Percentiles rank a stretch among this genome's conserved stretches.
Evolutionary conservation across 2,113 vertebrate species (phyloP).

Genomic region (Syngnathoides biaculeatus): DNA sequence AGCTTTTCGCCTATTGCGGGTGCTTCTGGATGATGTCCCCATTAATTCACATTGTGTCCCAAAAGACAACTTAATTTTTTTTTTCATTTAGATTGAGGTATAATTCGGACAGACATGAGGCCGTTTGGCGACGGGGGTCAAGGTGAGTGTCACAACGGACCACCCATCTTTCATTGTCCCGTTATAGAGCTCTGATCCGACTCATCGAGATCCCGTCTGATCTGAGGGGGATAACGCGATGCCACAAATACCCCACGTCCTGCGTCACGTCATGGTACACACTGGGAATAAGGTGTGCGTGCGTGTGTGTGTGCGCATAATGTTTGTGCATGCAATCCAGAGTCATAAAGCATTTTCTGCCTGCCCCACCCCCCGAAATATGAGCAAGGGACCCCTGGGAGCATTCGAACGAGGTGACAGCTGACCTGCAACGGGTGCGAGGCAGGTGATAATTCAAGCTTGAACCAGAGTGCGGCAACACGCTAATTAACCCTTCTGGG

Average conservation of each 20-base stretch:
- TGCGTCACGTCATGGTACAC: constrained; percentile 25
- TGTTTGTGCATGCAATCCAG: not conserved
- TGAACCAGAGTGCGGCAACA: constrained; percentile 40
- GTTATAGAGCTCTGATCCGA: constrained; percentile 29
- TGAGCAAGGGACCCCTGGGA: constrained; percentile 9
- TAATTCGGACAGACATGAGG: too few relatives aligned
- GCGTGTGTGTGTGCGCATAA: not conserved
- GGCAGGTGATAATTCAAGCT: constrained; percentile 58
- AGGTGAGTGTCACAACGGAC: constrained; percentile 35
- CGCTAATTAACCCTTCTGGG: constrained; percentile 45
- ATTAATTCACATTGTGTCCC: too few relatives aligned
- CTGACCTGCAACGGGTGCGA: constrained; percentile 15
- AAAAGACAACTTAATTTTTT: too few relatives aligned
- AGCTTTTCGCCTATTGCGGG: too few relatives aligned
- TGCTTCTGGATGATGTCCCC: too few relatives aligned
- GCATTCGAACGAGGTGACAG: constrained; percentile 17
- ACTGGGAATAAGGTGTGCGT: constrained; percentile 21
- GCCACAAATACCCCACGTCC: constrained; percentile 53
- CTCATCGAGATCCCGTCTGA: constrained; percentile 59
- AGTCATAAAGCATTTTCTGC: constrained; percentile 18
- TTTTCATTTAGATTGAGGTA: too few relatives aligned
- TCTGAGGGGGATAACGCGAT: constrained; percentile 52
- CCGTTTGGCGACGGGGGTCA: constrained; percentile 33
- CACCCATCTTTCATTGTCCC: constrained; percentile 38
- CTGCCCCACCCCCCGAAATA: constrained; percentile 26